Evolutionary conservation across 2,113 vertebrate species (phyloP), one percentile per base, ranked within the genome.

Genomic region (Podocnemis expansa): DNA sequence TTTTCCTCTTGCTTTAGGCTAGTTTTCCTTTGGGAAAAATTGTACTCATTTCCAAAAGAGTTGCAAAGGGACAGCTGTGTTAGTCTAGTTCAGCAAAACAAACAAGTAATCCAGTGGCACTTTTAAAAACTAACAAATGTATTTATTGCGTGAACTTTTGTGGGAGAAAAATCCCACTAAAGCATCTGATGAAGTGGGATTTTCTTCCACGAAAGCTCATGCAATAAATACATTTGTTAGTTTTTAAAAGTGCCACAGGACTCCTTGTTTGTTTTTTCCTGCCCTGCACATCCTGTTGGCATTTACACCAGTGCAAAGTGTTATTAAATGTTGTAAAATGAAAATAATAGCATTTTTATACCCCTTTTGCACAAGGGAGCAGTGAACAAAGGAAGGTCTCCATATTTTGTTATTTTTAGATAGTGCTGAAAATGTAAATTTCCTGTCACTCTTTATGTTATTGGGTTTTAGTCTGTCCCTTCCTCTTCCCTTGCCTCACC

Each of bases 231-330:
- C n/a, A n/a, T n/a, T n/a, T n/a, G n/a, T n/a, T n/a, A n/a, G n/a
- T n/a, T n/a, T n/a, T n/a, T n/a, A n/a, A n/a, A n/a, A n/a, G n/a
- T n/a, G n/a, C n/a, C n/a, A n/a, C n/a, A n/a, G n/a, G n/a, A n/a
- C n/a, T n/a, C n/a, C n/a, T n/a, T n/a, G n/a, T n/a, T n/a, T n/a
- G n/a, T n/a, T 43, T 10, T 78, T 51, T 55, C 58, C 73, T 1
- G 0, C 41, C 31, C 43, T 27, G 47, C 0, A 0, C 3, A 49
- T 12, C 70, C 29, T 27, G 58, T 83, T 22, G 1, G 21, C 0
- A 0, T 1, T 63, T 55, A 2, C 2, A 17, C 47, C 24, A 1
- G 6, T 2, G 25, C 43, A 55, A 6, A 70, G 34, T 70, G 63
- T 8, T n/a, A 17, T 38, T 38, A 70, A 38, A 60, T 6, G 31